Evolutionary conservation across 2,113 vertebrate genomes (phyloP).

Genomic region (Malurus elegans): DNA sequence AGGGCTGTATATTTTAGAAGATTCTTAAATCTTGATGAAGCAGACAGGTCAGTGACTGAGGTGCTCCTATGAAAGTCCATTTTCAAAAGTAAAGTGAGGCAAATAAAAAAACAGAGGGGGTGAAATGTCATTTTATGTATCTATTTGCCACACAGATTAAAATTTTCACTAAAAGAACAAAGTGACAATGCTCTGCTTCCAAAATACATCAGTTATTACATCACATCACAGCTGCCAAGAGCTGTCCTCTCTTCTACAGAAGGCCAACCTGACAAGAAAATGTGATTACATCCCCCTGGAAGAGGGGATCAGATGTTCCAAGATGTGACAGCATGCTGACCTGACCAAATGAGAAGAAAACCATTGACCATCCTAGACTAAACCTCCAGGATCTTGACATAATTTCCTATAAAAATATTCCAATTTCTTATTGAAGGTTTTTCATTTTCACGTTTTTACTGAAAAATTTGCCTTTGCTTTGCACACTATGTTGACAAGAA

Average conservation of each 20-base stretch:
- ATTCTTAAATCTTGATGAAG: neutral
- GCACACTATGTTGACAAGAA: neutral
- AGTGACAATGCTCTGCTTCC: neutral
- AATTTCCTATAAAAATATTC: neutral
- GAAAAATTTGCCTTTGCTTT: neutral
- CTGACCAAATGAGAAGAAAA: neutral
- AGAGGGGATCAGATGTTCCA: too few species aligned
- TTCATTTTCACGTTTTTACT: neutral
- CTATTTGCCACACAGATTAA: neutral
- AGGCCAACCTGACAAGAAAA: neutral
- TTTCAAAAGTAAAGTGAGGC: neutral
- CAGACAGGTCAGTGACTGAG: neutral
- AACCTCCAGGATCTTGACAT: neutral
- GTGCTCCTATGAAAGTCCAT: neutral
- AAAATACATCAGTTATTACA: neutral
- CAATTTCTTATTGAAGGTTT: neutral
- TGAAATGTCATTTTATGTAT: fast-evolving
- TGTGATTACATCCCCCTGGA: fast-evolving
- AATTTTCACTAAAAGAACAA: neutral
- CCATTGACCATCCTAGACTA: neutral
- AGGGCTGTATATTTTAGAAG: neutral
- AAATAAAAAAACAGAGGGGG: fast-evolving
- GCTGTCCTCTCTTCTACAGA: neutral
- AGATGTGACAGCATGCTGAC: neutral
- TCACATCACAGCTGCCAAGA: neutral